Conservation (phyloP, 2,797 vertebrate genomes). For the Poecilia picta region DNA sequence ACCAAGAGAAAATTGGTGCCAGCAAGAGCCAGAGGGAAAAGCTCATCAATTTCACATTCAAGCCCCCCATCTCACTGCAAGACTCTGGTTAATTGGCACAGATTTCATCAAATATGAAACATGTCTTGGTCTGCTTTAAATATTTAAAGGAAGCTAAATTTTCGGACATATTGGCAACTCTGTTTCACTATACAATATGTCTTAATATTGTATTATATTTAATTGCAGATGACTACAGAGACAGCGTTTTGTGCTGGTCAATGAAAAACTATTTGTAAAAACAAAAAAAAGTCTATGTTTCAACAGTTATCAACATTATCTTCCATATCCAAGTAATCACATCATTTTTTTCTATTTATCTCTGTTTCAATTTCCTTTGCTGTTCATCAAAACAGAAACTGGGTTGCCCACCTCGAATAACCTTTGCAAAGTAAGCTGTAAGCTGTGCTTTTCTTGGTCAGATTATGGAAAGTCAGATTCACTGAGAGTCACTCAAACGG, state of each 20-base stretch:
- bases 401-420: not conserved
- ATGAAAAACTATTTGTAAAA: not conserved
- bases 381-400: not conserved
- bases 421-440: not conserved
- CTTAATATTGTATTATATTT: not conserved
- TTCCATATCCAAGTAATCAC: not conserved
- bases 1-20: not conserved
- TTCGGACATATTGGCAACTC: not conserved
- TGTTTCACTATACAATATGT: not conserved
- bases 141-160: not conserved
- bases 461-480: constrained; percentile 39
- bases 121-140: not conserved
- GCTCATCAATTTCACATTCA: constrained; percentile 1
- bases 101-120: not conserved
- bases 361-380: not conserved
- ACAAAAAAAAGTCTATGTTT: not conserved
- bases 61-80: not conserved
- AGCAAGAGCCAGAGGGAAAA: not conserved
- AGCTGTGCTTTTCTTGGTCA: not conserved
- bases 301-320: not conserved
- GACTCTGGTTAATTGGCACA: not conserved
- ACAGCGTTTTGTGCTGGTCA: not conserved
- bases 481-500: constrained; percentile 32
- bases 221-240: not conserved
- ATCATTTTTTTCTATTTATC: not conserved